Evolutionary conservation across 2,888 invertebrate genomes (phyloP).

Genomic region (Pyrochroa serraticornis): DNA sequence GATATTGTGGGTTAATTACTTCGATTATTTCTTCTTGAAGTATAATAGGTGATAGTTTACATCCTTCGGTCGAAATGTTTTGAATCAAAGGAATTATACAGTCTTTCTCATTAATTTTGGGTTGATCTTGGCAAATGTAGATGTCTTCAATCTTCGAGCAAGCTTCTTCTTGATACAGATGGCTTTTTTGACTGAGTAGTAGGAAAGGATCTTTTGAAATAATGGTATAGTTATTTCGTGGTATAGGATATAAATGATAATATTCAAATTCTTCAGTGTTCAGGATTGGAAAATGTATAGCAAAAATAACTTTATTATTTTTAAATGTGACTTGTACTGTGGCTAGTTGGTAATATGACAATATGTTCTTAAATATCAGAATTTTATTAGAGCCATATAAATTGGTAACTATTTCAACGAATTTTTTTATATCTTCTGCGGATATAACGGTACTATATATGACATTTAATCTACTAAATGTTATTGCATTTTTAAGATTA

Average conservation of each 20-base stretch:
- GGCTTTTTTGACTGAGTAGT: constrained; percentile 2
- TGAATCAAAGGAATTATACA: no score
- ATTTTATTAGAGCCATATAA: neutral
- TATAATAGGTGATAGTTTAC: no score
- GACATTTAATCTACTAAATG: constrained; percentile 32
- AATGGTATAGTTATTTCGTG: constrained; percentile 3
- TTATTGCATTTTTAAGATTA: constrained; percentile 34
- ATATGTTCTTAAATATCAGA: neutral
- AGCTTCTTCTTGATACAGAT: neutral
- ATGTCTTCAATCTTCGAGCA: constrained; percentile 7
- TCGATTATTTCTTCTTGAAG: no score
- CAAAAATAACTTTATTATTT: constrained; percentile 18
- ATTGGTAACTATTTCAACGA: constrained; percentile 1
- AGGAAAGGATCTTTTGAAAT: constrained; percentile 2
- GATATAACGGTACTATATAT: constrained; percentile 30
- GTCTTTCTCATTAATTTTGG: no score
- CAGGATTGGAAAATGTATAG: constrained; percentile 17
- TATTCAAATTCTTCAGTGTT: constrained; percentile 1
- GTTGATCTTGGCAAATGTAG: neutral
- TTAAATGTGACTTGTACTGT: neutral
- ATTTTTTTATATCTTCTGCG: constrained; percentile 19
- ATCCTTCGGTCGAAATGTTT: no score
- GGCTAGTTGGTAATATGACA: constrained; percentile 2
- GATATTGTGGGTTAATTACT: no score
- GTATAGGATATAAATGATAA: constrained; percentile 11